Evolutionary conservation across 2,113 vertebrate genomes (phyloP).

Genomic region (Phyllostomus hastatus): DNA sequence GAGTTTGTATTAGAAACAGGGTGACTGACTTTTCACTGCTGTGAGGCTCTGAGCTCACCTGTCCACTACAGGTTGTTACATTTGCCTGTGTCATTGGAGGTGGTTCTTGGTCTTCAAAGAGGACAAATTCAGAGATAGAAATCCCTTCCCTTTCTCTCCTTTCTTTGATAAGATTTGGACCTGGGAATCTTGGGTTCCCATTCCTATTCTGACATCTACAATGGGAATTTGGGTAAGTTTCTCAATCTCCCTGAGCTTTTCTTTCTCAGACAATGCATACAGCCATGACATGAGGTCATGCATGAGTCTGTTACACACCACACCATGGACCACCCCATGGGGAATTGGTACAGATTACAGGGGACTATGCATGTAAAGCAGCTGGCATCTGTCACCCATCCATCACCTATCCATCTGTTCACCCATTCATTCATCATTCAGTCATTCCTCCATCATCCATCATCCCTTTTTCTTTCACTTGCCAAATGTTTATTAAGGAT

Average conservation of each 20-base stretch:
- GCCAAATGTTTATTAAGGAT: background rate
- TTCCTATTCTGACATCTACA: background rate
- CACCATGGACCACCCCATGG: too few species aligned
- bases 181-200: background rate
- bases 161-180: background rate
- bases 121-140: background rate
- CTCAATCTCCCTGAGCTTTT: background rate
- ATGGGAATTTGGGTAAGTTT: background rate
- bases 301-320: background rate
- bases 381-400: background rate
- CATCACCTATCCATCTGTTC: background rate
- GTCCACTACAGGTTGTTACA: background rate
- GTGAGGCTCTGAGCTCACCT: background rate
- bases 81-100: background rate
- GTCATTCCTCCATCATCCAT: too few species aligned
- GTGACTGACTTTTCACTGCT: background rate
- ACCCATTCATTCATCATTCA: background rate
- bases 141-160: background rate
- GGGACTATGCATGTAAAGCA: background rate
- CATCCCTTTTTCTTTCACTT: background rate
- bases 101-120: background rate
- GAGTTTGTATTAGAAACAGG: background rate
- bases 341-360: background rate
- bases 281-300: background rate
- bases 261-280: background rate